Evolutionary conservation across 2,888 invertebrate species (phyloP).

Genomic region (Deilephila elpenor): DNA sequence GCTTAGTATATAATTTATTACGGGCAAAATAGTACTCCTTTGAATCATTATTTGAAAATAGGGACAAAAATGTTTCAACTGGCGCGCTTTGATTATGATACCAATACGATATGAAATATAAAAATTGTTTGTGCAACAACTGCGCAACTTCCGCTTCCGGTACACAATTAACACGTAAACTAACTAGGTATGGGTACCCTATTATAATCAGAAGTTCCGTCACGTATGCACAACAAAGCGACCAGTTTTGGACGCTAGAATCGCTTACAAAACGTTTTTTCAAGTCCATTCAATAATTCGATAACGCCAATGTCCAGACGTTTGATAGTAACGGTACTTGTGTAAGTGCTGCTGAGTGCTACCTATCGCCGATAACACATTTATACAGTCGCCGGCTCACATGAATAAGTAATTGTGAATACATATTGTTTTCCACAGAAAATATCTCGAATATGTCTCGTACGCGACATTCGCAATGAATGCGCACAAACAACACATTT

Average conservation of each 20-base stretch:
- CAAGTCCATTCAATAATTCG: conserved; percentile 1
- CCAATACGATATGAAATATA: conserved; percentile 28
- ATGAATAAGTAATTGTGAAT: conserved; percentile 3
- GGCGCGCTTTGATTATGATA: not conserved
- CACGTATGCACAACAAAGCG: conserved; percentile 8
- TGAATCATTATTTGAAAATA: not conserved
- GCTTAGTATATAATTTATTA: no score
- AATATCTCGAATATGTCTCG: not conserved
- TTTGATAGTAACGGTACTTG: conserved; percentile 11
- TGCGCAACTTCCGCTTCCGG: conserved; percentile 13
- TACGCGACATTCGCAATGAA: not conserved
- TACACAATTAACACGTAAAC: conserved; percentile 5
- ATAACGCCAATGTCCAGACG: conserved; percentile 4
- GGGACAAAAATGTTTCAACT: not conserved
- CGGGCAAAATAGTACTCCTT: no score
- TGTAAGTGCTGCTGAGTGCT: not conserved
- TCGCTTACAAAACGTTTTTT: not conserved
- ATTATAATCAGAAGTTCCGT: conserved; percentile 4
- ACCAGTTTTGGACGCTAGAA: not conserved
- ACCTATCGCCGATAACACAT: not conserved
- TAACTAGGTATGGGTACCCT: not conserved
- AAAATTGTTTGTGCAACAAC: conserved; percentile 20
- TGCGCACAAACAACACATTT: not conserved
- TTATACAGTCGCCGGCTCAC: not conserved
- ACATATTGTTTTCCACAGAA: conserved; percentile 17